Evolutionary conservation across 2,797 vertebrate species (phyloP).

Genomic region (Myotis pilosus): DNA sequence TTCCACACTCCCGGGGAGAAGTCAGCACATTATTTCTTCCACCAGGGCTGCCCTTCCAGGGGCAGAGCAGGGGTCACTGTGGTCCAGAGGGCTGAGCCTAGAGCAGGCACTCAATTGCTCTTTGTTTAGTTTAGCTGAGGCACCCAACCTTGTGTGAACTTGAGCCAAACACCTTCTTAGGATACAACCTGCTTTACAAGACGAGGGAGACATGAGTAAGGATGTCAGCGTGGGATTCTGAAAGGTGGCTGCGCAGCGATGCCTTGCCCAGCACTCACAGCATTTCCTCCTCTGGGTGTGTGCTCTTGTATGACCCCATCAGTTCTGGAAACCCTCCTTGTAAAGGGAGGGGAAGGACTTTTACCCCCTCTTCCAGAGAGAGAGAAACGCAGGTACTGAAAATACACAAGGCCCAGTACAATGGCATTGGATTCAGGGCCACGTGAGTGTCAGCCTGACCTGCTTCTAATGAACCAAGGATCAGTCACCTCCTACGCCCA

Average conservation of each 20-base stretch:
- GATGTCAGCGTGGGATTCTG: rapidly evolving
- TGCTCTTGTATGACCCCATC: rapidly evolving
- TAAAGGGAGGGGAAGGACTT: background rate
- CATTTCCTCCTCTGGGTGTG: background rate
- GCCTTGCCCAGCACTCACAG: background rate
- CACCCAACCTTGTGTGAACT: background rate
- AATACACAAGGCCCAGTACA: background rate
- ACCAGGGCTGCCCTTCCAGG: background rate
- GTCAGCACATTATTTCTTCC: background rate
- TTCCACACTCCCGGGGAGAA: background rate
- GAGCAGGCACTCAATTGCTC: slow-evolving; percentile 37
- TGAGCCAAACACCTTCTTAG: background rate
- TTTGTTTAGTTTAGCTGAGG: slow-evolving; percentile 40
- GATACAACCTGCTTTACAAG: background rate
- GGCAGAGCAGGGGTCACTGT: slow-evolving; percentile 27
- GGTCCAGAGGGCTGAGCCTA: background rate
- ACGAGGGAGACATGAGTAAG: background rate
- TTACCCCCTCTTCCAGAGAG: background rate
- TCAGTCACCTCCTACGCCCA: background rate
- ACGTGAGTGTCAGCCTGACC: background rate
- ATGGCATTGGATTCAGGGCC: background rate
- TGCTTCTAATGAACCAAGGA: background rate
- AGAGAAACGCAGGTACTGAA: background rate
- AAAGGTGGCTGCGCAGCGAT: background rate
- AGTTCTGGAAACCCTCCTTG: background rate